Evolutionary conservation across 2,797 vertebrate species (phyloP).

Genomic region (Muscicapa striata): DNA sequence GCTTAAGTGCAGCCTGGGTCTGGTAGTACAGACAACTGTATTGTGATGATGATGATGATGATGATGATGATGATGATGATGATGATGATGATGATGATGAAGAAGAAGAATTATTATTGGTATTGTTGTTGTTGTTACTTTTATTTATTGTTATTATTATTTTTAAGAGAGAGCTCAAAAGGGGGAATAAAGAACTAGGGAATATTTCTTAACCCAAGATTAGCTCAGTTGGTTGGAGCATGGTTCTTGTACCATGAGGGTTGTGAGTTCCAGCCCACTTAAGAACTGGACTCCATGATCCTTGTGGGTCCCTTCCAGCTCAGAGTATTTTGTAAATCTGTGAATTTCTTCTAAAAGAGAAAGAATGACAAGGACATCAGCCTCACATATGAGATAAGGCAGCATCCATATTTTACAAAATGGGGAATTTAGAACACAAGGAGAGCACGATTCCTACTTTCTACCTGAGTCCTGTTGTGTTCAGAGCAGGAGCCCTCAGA

Average conservation of each 20-base stretch:
- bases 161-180: background rate
- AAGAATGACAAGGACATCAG: background rate
- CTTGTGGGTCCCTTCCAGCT: background rate
- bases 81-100: too few relatives aligned
- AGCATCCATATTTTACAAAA: background rate
- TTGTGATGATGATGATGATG: background rate
- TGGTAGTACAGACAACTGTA: background rate
- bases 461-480: background rate
- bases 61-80: background rate
- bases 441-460: background rate
- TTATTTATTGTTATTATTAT: background rate
- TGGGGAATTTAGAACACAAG: background rate
- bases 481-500: background rate
- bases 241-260: accelerated
- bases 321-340: background rate
- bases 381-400: background rate
- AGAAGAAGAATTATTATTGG: background rate
- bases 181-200: background rate
- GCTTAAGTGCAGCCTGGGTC: background rate
- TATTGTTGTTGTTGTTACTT: background rate
- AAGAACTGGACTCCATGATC: background rate
- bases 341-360: background rate
- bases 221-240: background rate
- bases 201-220: background rate
- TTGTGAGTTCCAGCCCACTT: background rate